These are phyloP conservation scores for Puffinus mauretanicus DNA, from an alignment of 2,113 vertebrate species.

Conservation along the genomic window DNA sequence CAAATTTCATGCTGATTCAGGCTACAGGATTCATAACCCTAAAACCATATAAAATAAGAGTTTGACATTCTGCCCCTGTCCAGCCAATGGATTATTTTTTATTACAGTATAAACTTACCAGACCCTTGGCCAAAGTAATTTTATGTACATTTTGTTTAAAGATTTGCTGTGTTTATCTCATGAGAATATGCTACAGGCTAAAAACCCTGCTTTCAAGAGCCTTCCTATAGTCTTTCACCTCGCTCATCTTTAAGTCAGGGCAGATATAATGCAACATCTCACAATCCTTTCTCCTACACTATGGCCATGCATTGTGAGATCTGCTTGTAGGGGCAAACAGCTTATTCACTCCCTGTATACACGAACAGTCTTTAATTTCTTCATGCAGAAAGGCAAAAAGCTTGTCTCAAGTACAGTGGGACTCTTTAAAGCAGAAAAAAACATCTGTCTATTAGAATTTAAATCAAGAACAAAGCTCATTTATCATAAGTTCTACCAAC, in stretches of 20 bases:
- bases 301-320: background rate
- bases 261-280: background rate
- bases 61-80: background rate
- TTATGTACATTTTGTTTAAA: background rate
- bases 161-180: background rate
- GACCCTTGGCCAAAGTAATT: background rate
- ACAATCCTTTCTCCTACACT: background rate
- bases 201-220: background rate
- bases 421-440: background rate
- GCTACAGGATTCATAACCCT: background rate
- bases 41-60: background rate
- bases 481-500: background rate
- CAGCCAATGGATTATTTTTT: background rate
- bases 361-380: background rate
- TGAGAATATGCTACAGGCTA: background rate
- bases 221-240: background rate
- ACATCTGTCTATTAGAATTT: slow-evolving; percentile 33
- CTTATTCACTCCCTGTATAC: background rate
- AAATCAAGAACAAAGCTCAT: slow-evolving; percentile 29
- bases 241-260: background rate
- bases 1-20: background rate
- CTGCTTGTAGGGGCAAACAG: background rate
- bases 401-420: background rate
- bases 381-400: background rate
- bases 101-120: background rate